These are phyloP conservation scores for Natrix natrix DNA, from an alignment of 2,797 vertebrate genomes.

Conservation along the genomic window DNA sequence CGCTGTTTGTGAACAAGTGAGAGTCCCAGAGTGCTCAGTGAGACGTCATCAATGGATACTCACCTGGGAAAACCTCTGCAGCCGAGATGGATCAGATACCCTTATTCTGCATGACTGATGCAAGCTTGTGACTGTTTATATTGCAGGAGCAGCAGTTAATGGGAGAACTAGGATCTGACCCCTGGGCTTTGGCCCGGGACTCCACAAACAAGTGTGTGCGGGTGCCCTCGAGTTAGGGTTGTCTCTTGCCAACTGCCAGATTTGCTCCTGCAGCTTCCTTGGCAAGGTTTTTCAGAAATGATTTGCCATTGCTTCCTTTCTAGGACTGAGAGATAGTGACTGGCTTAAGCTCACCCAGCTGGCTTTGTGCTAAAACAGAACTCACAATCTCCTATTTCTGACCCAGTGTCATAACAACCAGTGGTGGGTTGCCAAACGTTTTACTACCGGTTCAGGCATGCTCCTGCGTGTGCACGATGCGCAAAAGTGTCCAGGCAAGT, in stretches of 20 bases:
- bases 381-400: not conserved
- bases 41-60: not conserved
- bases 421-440: too few species aligned
- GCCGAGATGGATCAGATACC: not conserved
- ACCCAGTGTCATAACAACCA: not conserved
- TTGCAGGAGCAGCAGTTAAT: not conserved
- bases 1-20: conserved; percentile 28
- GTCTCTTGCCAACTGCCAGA: not conserved
- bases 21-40: not conserved
- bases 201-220: not conserved
- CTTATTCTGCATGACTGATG: not conserved
- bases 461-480: too few species aligned
- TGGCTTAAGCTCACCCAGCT: not conserved
- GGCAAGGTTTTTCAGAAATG: not conserved
- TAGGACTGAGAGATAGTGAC: not conserved
- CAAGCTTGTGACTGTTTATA: not conserved
- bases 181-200: not conserved
- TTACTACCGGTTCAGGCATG: too few species aligned
- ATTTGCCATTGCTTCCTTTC: not conserved
- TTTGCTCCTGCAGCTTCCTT: not conserved
- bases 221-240: not conserved
- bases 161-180: not conserved
- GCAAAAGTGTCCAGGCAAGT: too few species aligned
- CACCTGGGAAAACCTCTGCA: not conserved
- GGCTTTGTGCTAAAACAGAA: not conserved